phyloP scores from a whole-genome alignment of 2,797 vertebrate genomes.

The Microchirus variegatus region DNA sequence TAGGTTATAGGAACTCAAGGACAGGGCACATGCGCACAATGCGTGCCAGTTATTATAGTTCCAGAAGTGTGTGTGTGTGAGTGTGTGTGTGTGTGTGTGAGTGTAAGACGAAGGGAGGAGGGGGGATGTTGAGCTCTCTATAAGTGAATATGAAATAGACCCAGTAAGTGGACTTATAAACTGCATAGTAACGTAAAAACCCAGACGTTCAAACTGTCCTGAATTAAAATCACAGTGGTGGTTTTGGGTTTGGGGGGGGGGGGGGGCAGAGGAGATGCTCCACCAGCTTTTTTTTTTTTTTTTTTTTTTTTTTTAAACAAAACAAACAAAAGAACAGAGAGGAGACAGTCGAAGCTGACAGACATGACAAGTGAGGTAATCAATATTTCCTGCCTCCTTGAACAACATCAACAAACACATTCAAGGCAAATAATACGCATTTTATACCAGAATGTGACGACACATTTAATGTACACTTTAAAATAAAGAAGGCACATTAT shows the following conservation, averaged over 20 bases:
- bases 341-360: slow-evolving; percentile 38
- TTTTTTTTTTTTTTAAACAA: too few species aligned
- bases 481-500: too few species aligned
- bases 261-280: not conserved
- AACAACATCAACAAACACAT: slow-evolving; percentile 40
- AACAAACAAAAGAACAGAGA: slow-evolving; percentile 19
- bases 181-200: slow-evolving; percentile 32
- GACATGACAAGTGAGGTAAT: slow-evolving; percentile 40
- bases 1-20: slow-evolving; percentile 74
- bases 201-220: slow-evolving; percentile 12
- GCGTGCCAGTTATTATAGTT: slow-evolving; percentile 51
- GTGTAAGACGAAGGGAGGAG: not conserved
- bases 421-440: slow-evolving; percentile 13
- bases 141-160: slow-evolving; percentile 65
- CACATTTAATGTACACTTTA: not conserved
- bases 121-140: slow-evolving; percentile 29
- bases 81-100: slow-evolving; percentile 17
- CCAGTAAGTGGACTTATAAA: slow-evolving; percentile 33
- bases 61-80: slow-evolving; percentile 33
- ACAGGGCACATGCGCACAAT: slow-evolving; percentile 77
- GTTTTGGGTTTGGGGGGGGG: too few species aligned
- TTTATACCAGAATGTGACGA: slow-evolving; percentile 4
- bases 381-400: slow-evolving; percentile 46
- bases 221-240: too few species aligned
- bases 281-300: not conserved